Conservation (phyloP, 2,888 invertebrate species). For the Isoperla grammatica region DNA sequence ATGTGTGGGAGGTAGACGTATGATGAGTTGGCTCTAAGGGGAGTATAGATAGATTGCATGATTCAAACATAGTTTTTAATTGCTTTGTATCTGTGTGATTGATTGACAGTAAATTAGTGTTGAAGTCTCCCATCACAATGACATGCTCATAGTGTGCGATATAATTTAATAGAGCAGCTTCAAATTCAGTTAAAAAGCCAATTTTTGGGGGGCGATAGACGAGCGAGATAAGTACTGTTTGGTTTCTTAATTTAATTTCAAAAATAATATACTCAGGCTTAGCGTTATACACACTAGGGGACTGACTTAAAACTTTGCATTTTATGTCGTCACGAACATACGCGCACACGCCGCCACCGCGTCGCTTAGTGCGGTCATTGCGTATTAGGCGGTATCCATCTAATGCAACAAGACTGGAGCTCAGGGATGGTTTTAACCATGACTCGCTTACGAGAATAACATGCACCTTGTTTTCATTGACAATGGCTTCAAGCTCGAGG, state of each 20-base stretch:
- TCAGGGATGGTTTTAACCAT: too few relatives aligned
- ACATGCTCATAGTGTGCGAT: not conserved
- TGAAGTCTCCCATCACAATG: constrained; percentile 7
- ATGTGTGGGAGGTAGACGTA: constrained; percentile 7
- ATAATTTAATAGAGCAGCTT: not conserved
- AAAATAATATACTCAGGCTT: constrained; percentile 2
- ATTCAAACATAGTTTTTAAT: not conserved
- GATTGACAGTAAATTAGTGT: not conserved
- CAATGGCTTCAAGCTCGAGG: too few relatives aligned
- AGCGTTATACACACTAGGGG: not conserved
- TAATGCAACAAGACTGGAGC: too few relatives aligned
- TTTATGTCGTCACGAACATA: not conserved
- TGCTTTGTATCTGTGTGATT: not conserved
- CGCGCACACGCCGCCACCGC: too few relatives aligned
- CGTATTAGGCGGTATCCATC: too few relatives aligned
- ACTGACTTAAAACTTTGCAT: not conserved
- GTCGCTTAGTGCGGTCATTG: too few relatives aligned
- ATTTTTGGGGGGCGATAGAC: constrained; percentile 13
- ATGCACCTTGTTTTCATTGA: too few relatives aligned
- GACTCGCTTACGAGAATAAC: too few relatives aligned
- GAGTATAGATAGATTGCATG: not conserved
- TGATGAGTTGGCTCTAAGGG: constrained; percentile 1
- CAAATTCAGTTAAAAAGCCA: not conserved
- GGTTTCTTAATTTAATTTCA: not conserved
- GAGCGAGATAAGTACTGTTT: not conserved